Base-by-base conservation (phyloP, 2,797 vertebrate genomes). In the Fistularia commersonii region DNA sequence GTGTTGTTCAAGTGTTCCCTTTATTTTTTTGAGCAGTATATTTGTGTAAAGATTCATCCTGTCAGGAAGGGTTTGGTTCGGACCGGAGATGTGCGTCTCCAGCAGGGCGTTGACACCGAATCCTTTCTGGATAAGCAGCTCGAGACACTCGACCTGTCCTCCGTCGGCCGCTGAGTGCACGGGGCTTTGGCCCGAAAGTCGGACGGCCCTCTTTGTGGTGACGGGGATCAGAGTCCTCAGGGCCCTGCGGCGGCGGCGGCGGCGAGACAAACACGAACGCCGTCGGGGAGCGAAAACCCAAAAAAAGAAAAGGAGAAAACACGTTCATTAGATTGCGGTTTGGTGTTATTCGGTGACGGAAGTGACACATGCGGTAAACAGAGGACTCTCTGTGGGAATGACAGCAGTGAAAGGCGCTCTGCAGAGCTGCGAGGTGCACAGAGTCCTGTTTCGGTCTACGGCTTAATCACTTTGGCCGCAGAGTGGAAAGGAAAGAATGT, bases 141-240 rank as follows among this genome's bases (percentile, higher is more conserved):
- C 74, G 12, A 98, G 81, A 69, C 93, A 95, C 66, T 92, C 86
- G 0, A 74, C 71, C 5, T 91, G 93, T 34, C 94, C 92, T 23
- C 93, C 91, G 0, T 94, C 93, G 11, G 87, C 90, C 13, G 93
- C 92, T 1, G 93, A 93, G 71, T 94, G 94, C 61, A 95, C 41
- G 0, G 93, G 92, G 48, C 80, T 93, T 64, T 91, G 85, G 3
- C 91, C 93, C 8, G 91, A 93, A 61, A 85, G 86, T 54, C 55
- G 80, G 57, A 97, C 89, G 31, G 93, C 91, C 45, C 71, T 82
- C 72, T 83, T 89, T 59, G 90, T 91, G 68, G 93, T 95, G 50
- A 91, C 76, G 0, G 91, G 89, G 77, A 94, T 91, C 48, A 96
- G 89, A 39, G 88, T 91, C 77, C 91, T 93, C 78, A 95, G 67